These are phyloP conservation scores for Lycophotia porphyrea DNA, from an alignment of 2,888 invertebrate genomes.

Conservation along the genomic window DNA sequence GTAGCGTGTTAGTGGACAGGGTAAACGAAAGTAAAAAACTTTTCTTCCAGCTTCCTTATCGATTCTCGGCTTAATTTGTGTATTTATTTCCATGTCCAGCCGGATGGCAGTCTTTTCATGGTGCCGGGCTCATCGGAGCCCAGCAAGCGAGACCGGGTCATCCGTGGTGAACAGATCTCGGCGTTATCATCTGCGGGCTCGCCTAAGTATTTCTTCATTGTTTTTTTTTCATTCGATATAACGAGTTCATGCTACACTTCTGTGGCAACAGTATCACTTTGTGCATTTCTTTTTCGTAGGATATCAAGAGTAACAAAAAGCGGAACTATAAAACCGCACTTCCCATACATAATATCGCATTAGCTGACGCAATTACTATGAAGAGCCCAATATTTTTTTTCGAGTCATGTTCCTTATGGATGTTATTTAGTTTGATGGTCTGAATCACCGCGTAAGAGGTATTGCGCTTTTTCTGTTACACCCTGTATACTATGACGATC, in stretches of 20 bases:
- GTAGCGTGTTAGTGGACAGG: neutral
- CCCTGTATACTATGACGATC: too few relatives aligned
- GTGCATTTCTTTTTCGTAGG: neutral
- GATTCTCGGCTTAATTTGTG: constrained; percentile 3
- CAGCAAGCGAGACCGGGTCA: constrained; percentile 77
- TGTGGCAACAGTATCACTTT: neutral
- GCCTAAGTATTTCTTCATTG: constrained; percentile 66
- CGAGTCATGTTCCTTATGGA: neutral
- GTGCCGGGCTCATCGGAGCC: constrained; percentile 76
- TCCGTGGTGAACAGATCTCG: constrained; percentile 75
- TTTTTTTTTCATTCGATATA: neutral
- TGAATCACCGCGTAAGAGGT: too few relatives aligned
- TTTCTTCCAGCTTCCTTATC: neutral
- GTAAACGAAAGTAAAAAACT: neutral
- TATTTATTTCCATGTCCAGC: constrained; percentile 58
- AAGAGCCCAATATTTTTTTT: neutral
- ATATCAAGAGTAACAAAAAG: too few relatives aligned
- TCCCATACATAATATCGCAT: too few relatives aligned
- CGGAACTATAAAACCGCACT: too few relatives aligned
- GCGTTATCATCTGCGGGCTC: constrained; percentile 63
- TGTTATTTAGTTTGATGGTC: too few relatives aligned
- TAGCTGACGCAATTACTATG: neutral
- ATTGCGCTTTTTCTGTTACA: too few relatives aligned
- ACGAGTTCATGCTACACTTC: neutral
- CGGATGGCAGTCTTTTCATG: constrained; percentile 72